Evolutionary conservation across 92 coral and sea anemone genomes (phyloP).

Genomic region (Epizoanthus ramosus): DNA sequence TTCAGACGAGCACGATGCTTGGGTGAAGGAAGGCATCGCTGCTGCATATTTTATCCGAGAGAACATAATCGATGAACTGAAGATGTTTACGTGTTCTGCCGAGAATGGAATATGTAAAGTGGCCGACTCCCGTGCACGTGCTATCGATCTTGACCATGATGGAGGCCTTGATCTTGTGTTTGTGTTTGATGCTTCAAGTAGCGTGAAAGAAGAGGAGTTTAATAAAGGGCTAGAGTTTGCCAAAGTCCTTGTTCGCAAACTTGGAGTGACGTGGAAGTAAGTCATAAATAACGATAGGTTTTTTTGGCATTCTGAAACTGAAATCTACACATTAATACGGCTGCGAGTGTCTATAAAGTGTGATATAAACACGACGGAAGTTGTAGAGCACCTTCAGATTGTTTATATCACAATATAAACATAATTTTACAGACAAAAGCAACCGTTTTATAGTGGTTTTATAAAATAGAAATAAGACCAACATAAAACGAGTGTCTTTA

Average conservation of each 20-base stretch:
- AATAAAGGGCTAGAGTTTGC: conserved; percentile 74
- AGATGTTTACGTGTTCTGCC: background rate
- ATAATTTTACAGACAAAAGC: too few species aligned
- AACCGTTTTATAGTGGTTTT: too few species aligned
- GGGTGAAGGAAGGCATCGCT: background rate
- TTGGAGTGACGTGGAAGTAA: conserved; percentile 50
- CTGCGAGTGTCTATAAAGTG: too few species aligned
- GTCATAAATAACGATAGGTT: background rate
- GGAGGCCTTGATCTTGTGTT: conserved; percentile 78
- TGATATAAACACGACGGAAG: too few species aligned
- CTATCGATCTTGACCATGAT: conserved; percentile 51
- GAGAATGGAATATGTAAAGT: conserved; percentile 1
- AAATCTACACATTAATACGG: too few species aligned
- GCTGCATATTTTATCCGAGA: conserved; percentile 5
- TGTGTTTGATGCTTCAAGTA: conserved; percentile 69
- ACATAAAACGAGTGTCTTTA: too few species aligned
- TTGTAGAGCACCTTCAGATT: too few species aligned
- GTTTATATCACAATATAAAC: too few species aligned
- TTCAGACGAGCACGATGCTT: conserved; percentile 9
- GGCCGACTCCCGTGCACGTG: conserved; percentile 31
- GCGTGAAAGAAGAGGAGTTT: conserved; percentile 55
- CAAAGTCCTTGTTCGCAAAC: conserved; percentile 58
- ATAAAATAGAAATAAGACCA: too few species aligned
- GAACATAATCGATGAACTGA: conserved; percentile 3
- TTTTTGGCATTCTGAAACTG: background rate